phyloP scores from a whole-genome alignment of 2,113 vertebrate species.

The Microtus oregoni region DNA sequence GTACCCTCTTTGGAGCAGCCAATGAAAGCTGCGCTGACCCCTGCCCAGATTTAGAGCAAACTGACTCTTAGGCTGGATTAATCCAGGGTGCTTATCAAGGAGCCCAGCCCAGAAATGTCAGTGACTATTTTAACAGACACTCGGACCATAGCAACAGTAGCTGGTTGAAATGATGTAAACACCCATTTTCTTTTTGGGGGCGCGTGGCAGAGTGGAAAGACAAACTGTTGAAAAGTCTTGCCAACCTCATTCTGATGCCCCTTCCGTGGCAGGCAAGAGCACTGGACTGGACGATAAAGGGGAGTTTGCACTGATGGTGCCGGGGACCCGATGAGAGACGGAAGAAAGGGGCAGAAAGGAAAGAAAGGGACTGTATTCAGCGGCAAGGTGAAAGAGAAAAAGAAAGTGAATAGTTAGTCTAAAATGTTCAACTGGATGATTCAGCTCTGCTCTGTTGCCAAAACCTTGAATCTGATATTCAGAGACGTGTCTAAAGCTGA shows the following conservation, averaged over 20 bases:
- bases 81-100: neutral
- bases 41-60: slow-evolving; percentile 22
- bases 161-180: slow-evolving; percentile 66
- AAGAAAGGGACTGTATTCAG: neutral
- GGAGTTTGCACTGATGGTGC: neutral
- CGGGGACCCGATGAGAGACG: neutral
- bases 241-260: slow-evolving; percentile 44
- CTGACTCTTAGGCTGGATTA: neutral
- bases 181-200: slow-evolving; percentile 3
- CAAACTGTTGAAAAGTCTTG: slow-evolving; percentile 67
- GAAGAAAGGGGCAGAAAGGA: neutral
- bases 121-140: slow-evolving; percentile 63
- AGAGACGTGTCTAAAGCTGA: neutral
- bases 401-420: neutral
- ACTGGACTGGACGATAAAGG: neutral
- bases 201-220: slow-evolving; percentile 50
- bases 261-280: neutral
- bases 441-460: neutral
- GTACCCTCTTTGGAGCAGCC: neutral
- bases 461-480: slow-evolving; percentile 44
- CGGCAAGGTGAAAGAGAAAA: neutral
- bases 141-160: slow-evolving; percentile 60
- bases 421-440: neutral
- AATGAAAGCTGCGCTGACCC: neutral
- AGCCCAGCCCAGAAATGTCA: slow-evolving; percentile 53